Evolutionary conservation across 2,888 invertebrate genomes (phyloP).

Genomic region (Agonum fuliginosum): DNA sequence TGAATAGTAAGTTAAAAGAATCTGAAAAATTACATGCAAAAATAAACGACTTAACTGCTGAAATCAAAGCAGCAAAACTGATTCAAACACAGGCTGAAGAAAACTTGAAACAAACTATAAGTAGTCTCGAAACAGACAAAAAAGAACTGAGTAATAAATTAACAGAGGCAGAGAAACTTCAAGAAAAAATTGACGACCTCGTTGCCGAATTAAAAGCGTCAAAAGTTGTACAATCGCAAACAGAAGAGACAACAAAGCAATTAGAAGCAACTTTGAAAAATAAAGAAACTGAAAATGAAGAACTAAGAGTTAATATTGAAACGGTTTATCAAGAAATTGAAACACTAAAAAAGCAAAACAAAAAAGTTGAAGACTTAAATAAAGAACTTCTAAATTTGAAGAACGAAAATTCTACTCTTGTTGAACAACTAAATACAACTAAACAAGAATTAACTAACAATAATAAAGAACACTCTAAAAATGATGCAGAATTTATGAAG

Average conservation of each 20-base stretch:
- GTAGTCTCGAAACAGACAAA: conserved; percentile 38
- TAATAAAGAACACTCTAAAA: conserved; percentile 6
- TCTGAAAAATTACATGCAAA: conserved; percentile 68
- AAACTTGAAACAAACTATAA: conserved; percentile 7
- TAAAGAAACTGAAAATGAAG: conserved; percentile 38
- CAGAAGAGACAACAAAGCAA: conserved; percentile 20
- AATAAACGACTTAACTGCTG: conserved; percentile 74
- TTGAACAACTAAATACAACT: conserved; percentile 1
- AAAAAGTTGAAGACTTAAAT: not conserved
- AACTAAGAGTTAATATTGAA: conserved; percentile 20
- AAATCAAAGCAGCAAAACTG: conserved; percentile 69
- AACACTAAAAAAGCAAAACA: conserved; percentile 13
- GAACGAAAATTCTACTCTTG: conserved; percentile 15
- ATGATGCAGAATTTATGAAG: conserved; percentile 35
- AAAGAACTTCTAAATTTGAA: conserved; percentile 24
- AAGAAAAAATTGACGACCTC: conserved; percentile 40
- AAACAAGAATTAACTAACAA: conserved; percentile 4
- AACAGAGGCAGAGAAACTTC: conserved; percentile 38
- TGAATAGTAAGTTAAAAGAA: conserved; percentile 62
- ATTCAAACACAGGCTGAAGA: conserved; percentile 7
- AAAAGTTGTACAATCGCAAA: conserved; percentile 41
- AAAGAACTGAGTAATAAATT: conserved; percentile 36
- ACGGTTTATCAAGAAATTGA: conserved; percentile 36
- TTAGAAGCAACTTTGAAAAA: conserved; percentile 17
- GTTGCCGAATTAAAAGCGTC: conserved; percentile 43